Percentiles rank a stretch among this genome's conserved stretches.
Conservation (phyloP, 2,797 vertebrate species). For the Moxostoma hubbsi region DNA sequence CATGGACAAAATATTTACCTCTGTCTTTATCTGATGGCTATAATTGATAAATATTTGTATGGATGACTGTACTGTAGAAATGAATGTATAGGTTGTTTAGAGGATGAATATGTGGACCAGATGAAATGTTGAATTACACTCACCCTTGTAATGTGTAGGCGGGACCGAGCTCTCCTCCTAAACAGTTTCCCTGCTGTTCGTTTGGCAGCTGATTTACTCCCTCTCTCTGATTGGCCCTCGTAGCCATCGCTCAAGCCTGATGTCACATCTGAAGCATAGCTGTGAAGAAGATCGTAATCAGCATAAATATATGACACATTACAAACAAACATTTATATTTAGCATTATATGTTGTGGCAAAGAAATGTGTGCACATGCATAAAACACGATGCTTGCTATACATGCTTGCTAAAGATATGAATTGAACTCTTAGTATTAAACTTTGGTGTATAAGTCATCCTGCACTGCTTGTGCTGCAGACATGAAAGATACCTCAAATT, state of each 20-base stretch:
- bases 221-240: conserved; percentile 77
- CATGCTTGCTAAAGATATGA: not conserved
- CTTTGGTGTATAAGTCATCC: not conserved
- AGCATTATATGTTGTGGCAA: not conserved
- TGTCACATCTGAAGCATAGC: conserved; percentile 82
- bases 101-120: not conserved
- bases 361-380: not conserved
- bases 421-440: no score
- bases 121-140: conserved; percentile 37
- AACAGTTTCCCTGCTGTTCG: conserved; percentile 74
- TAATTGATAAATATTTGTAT: not conserved
- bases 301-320: not conserved
- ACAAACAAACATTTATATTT: not conserved
- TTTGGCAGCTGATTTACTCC: conserved; percentile 65
- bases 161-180: conserved; percentile 79
- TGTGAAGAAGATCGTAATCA: conserved; percentile 54
- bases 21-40: not conserved
- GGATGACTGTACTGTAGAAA: not conserved
- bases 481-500: no score
- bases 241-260: conserved; percentile 81
- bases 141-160: conserved; percentile 84
- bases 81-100: not conserved
- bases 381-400: not conserved
- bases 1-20: not conserved
- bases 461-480: not conserved